Base-by-base conservation (phyloP, 2,113 vertebrate species). In the Alces alces region DNA sequence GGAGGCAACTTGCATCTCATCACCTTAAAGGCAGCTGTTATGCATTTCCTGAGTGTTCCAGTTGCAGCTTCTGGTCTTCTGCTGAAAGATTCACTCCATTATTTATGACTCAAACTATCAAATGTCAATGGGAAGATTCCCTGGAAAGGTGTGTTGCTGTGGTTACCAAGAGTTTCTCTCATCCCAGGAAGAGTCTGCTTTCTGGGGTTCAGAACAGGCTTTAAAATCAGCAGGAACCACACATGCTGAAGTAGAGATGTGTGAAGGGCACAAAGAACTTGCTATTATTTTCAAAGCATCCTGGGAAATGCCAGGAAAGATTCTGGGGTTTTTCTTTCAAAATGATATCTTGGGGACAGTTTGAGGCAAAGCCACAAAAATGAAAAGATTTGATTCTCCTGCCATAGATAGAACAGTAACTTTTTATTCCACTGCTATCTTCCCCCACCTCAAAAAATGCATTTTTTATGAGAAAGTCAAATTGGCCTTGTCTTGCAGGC, bases 391-490 rank as follows among this genome's bases (percentile, higher is more conserved):
- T 92, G 33, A 84, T 92, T 97, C 36, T 92, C 23, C 27, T 97
- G 54, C 84, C 86, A 85, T 90, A 95, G 61, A 97, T 70, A 95
- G 61, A 97, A 97, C 86, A 97, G 86, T 88, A 86, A 95, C 61
- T 97, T 98, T 98, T 97, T 97, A 97, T 97, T 96, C 89, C 60
- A 39, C 13, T 85, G 58, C 47, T 87, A 52, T 96, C 93, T 95
- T 89, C 78, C 89, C 28, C 57, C 61, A 79, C 16, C 78, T 97
- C 30, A 88, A 97, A 93, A 94, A 97, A 96, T 96, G 19, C 76
- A 96, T 98, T 88, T 97, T 98, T 98, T 98, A 85, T 98, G 93
- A 95, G 54, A 97, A 98, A 98, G 96, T 96, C 93, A 98, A 98
- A 87, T 80, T 97, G 61, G 96, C 54, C 95, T 97, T 98, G 93